Percentiles rank a stretch among this genome's conserved stretches.
phyloP scores from a whole-genome alignment of 2,113 vertebrate species.

The Tylochromis polylepis region DNA sequence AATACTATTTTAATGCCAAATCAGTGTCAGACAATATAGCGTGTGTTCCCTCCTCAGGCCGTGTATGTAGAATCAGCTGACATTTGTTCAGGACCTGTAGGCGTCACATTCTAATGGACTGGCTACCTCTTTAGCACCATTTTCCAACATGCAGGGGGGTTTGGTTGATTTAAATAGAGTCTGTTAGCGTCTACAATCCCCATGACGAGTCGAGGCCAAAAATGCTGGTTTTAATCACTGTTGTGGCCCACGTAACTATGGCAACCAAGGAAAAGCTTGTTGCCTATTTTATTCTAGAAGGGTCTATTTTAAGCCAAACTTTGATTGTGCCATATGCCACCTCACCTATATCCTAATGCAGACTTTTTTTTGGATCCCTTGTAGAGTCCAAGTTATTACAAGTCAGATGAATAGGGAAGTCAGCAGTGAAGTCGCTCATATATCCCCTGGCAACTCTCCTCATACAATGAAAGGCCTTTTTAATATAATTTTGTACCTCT shows the following conservation, averaged over 20 bases:
- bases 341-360: not conserved
- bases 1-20: conserved; percentile 1
- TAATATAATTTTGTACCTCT: not conserved
- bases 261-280: not conserved
- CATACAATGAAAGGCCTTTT: not conserved
- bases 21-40: not conserved
- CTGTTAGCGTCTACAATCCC: not conserved
- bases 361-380: not conserved
- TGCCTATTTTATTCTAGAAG: not conserved
- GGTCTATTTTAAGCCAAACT: not conserved
- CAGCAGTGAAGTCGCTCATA: not conserved
- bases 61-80: not conserved
- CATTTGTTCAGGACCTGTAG: not conserved
- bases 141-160: not conserved
- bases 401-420: not conserved
- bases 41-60: not conserved
- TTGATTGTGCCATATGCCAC: not conserved
- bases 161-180: not conserved
- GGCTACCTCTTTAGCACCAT: not conserved
- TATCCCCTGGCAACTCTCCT: not conserved
- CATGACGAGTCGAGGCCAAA: not conserved
- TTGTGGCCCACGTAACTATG: not conserved
- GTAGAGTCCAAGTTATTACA: not conserved
- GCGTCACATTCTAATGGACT: not conserved
- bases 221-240: not conserved